phyloP scores from a whole-genome alignment of 2,797 vertebrate genomes.

The Alfaro cultratus region DNA sequence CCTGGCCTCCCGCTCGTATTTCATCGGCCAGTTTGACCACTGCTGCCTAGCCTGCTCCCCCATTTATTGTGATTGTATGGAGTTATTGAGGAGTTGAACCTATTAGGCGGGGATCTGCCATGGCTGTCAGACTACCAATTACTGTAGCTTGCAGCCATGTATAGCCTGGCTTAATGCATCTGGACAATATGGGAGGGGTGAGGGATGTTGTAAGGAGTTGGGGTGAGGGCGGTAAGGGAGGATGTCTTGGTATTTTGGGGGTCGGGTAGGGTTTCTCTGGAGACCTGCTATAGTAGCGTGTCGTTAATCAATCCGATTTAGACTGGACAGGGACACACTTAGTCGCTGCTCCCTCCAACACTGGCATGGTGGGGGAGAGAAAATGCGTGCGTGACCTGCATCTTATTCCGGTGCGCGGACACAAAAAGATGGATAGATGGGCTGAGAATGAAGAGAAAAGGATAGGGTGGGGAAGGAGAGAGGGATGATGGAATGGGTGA shows the following conservation, averaged over 20 bases:
- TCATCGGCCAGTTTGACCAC: slow-evolving; percentile 77
- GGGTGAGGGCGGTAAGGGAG: neutral
- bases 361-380: slow-evolving; percentile 59
- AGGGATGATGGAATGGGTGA: slow-evolving; percentile 67
- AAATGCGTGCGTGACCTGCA: slow-evolving; percentile 82
- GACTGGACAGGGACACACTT: slow-evolving; percentile 82
- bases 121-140: slow-evolving; percentile 80
- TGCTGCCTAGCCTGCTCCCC: slow-evolving; percentile 66
- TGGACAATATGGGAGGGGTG: slow-evolving; percentile 50
- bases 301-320: slow-evolving; percentile 87
- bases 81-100: slow-evolving; percentile 80
- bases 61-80: slow-evolving; percentile 81
- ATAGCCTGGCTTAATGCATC: slow-evolving; percentile 59
- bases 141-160: slow-evolving; percentile 71
- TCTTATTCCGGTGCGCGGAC: slow-evolving; percentile 71
- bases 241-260: neutral
- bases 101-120: slow-evolving; percentile 81
- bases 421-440: slow-evolving; percentile 81
- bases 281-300: slow-evolving; percentile 77
- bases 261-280: slow-evolving; percentile 64
- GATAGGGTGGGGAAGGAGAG: slow-evolving; percentile 54
- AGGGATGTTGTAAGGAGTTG: slow-evolving; percentile 26
- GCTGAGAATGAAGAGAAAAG: slow-evolving; percentile 72
- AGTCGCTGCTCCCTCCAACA: slow-evolving; percentile 73
- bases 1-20: slow-evolving; percentile 67